Evolutionary conservation across 2,888 invertebrate species (phyloP).

Genomic region (Mimas tiliae): DNA sequence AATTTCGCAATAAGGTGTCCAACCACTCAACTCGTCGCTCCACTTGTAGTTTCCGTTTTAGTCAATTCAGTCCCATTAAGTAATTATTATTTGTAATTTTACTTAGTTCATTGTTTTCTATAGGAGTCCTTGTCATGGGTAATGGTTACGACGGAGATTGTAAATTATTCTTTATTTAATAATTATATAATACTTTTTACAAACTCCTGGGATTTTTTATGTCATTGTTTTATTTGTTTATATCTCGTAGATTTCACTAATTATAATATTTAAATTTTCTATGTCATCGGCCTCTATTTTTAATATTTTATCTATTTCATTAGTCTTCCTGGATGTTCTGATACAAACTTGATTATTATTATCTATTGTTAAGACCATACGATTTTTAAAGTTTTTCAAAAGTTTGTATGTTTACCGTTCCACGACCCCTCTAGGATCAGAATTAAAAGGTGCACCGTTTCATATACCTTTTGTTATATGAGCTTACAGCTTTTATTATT

Average conservation of each 20-base stretch:
- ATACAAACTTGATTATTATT: neutral
- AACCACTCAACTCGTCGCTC: constrained; percentile 31
- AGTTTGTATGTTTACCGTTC: constrained; percentile 32
- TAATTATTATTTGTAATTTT: neutral
- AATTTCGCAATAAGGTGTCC: constrained; percentile 32
- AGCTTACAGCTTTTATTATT: constrained; percentile 72
- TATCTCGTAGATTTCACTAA: neutral
- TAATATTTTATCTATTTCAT: neutral
- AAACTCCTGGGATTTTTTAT: neutral
- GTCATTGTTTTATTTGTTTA: neutral
- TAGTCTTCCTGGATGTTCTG: neutral
- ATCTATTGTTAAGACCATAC: neutral
- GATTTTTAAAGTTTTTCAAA: neutral
- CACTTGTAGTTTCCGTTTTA: constrained; percentile 34
- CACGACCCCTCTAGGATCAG: constrained; percentile 48
- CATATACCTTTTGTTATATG: constrained; percentile 61
- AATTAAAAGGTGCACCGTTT: constrained; percentile 56
- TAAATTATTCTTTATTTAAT: neutral
- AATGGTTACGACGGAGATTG: neutral
- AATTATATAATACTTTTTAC: neutral
- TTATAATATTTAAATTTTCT: neutral
- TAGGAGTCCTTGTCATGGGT: neutral
- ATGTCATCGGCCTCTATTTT: neutral
- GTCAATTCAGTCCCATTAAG: constrained; percentile 27
- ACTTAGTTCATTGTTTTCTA: neutral